phyloP scores from a whole-genome alignment of 2,888 invertebrate species.

The Linhomoeus sp. region DNA sequence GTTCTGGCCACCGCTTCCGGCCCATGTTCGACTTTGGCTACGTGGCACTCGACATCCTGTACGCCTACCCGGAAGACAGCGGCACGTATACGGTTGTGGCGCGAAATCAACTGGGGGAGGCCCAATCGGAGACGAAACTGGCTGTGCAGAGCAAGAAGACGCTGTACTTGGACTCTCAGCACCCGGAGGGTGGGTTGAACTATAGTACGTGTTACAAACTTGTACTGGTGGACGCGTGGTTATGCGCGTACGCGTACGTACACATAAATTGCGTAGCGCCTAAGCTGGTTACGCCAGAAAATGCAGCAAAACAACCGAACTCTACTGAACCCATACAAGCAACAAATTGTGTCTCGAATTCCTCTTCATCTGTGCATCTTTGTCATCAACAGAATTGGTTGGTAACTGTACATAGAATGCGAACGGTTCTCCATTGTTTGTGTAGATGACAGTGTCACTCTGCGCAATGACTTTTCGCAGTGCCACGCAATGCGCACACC shows the following conservation, averaged over 20 bases:
- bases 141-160: conserved; percentile 30
- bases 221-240: not conserved
- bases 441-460: too few species aligned
- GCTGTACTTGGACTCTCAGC: conserved; percentile 54
- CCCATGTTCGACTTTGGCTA: conserved; percentile 96
- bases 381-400: too few species aligned
- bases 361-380: too few species aligned
- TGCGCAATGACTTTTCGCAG: too few species aligned
- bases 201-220: not conserved
- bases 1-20: conserved; percentile 55
- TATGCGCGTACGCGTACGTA: too few species aligned
- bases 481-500: too few species aligned
- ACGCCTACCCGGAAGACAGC: conserved; percentile 84
- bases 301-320: too few species aligned
- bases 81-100: conserved; percentile 55
- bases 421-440: too few species aligned
- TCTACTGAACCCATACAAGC: not conserved
- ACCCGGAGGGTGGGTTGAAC: conserved; percentile 32
- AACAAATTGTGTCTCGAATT: too few species aligned
- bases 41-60: conserved; percentile 85
- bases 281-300: too few species aligned
- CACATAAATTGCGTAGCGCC: too few species aligned
- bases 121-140: conserved; percentile 11
- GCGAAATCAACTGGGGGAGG: conserved; percentile 6
- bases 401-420: too few species aligned